Base-by-base conservation (phyloP, 2,797 vertebrate genomes). In the Knipowitschia caucasica region DNA sequence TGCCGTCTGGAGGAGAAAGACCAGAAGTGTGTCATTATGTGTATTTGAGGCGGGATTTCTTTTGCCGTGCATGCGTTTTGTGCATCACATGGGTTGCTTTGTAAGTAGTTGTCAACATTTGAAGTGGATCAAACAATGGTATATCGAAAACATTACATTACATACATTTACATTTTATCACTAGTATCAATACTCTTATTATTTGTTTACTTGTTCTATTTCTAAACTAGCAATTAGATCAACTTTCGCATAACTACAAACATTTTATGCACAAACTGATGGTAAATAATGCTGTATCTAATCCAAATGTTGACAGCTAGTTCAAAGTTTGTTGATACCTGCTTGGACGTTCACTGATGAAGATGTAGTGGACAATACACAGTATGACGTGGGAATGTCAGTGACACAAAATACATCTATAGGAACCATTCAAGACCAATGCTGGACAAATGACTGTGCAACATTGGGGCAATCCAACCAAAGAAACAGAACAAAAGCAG, bases 1-100 rank as follows among this genome's bases (percentile, higher is more conserved):
- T 90, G 93, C 94, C 92, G 92, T 98, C 97, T 99, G 91, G 88
- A 61, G 77, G 9, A 64, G 58, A 64, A 11, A 44, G 24, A 67
- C 11, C 3, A 54, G 17, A 45, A 26, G 31, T 72, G 59, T 30
- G 45, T 30, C 33, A 45, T 39, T 56, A 66, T 40, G 59, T 55
- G 24, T 25, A 24, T 25, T 24, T 53, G 73, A 50, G 73, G 29
- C 59, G 54, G 42, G 56, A 25, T 71, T 72, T 67, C 27, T 45
- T 54, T 66, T 36, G 33, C 27, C 46, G 53, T 27, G 68, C 45
- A 67, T 70, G 71, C 75, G 74, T 45, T 45, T 1, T 47, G 27
- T 31, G 45, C 17, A 47, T 12, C 6, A 47, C 21, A 29, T 27
- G 14, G 17, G 26, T 46, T 10, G 15, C 9, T 46, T 27, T 46